Evolutionary conservation across 2,113 vertebrate species (phyloP), one percentile per base, ranked within the genome.

Genomic region (Ammospiza caudacuta): DNA sequence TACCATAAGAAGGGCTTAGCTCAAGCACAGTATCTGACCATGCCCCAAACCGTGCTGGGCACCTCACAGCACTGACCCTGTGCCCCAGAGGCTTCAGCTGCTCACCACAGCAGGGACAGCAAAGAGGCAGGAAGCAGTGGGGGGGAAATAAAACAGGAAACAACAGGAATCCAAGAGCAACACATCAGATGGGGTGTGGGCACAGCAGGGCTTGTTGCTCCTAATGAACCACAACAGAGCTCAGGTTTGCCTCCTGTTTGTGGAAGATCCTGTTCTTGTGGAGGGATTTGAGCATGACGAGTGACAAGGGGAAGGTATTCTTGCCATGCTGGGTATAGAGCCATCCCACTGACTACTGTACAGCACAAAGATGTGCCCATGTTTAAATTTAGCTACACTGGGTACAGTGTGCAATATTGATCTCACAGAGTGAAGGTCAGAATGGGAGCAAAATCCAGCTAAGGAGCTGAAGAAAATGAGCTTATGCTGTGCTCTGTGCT

Each of bases 381-480:
- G 39, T 52, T 94, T 94, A 87, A 89, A 95, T 83, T 78, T 72
- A 91, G 82, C 82, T 69, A 15, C 1, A 1, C 68, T 74, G 39
- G 55, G 21, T 81, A 85, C 58, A 66, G 59, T 3, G 11, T 62
- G 62, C 78, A 85, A 31, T 80, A 84, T 37, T 87, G 92, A 81
- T 89, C 83, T 87, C 66, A 23, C 51, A 51, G 57, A 87, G 27
- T 3, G 19, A 54, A 92, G 82, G 41, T 73, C 18, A 14, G 77
- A 84, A 78, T 25, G n/a, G 62, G 43, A 82, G 37, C 9, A 4
- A 87, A 96, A 90, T 63, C 51, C 63, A 70, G 51, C 41, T 88
- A 86, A 90, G 75, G 59, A 69, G 72, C 39, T 86, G 62, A 83
- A 79, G 83, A 62, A 94, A 95, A 90, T 37, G 46, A 85, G 41